A percentile compares a stretch with the other conserved stretches of the same genome.
These are phyloP conservation scores for Ispidina picta DNA, from an alignment of 2,797 vertebrate species.

Conservation along the genomic window DNA sequence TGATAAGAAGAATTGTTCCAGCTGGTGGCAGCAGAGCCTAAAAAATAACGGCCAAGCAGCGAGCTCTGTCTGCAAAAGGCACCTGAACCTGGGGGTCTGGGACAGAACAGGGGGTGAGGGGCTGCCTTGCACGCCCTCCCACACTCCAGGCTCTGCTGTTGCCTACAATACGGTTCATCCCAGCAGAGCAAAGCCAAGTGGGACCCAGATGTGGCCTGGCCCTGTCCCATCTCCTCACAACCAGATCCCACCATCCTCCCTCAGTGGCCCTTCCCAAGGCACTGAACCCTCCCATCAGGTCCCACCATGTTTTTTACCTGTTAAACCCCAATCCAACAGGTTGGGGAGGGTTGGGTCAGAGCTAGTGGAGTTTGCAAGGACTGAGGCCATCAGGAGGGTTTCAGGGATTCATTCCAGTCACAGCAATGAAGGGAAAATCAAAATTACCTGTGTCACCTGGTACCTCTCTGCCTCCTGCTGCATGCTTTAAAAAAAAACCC, in stretches of 20 bases:
- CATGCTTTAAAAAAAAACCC: not conserved
- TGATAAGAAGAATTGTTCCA: not conserved
- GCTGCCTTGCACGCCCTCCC: not conserved
- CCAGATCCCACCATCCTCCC: not conserved
- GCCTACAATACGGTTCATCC: fast-evolving
- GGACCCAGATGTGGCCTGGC: fast-evolving
- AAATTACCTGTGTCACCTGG: not conserved
- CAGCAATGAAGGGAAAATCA: not conserved
- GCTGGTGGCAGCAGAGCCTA: conserved; percentile 29
- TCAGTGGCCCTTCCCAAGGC: fast-evolving
- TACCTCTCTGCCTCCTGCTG: not conserved
- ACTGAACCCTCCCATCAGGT: not conserved
- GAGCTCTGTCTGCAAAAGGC: not conserved
- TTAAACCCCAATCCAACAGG: not conserved
- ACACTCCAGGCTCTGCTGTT: too few species aligned
- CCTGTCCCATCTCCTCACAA: fast-evolving
- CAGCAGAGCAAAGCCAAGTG: not conserved
- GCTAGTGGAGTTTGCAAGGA: fast-evolving
- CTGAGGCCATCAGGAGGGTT: not conserved
- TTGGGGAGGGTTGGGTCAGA: too few species aligned
- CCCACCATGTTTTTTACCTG: fast-evolving
- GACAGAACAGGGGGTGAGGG: fast-evolving
- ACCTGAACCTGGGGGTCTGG: not conserved
- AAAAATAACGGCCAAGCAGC: not conserved
- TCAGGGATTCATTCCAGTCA: not conserved